Percentiles rank a stretch among this genome's conserved stretches.
Evolutionary conservation across 2,888 invertebrate genomes (phyloP).

Genomic region (Carterocephalus palaemon): DNA sequence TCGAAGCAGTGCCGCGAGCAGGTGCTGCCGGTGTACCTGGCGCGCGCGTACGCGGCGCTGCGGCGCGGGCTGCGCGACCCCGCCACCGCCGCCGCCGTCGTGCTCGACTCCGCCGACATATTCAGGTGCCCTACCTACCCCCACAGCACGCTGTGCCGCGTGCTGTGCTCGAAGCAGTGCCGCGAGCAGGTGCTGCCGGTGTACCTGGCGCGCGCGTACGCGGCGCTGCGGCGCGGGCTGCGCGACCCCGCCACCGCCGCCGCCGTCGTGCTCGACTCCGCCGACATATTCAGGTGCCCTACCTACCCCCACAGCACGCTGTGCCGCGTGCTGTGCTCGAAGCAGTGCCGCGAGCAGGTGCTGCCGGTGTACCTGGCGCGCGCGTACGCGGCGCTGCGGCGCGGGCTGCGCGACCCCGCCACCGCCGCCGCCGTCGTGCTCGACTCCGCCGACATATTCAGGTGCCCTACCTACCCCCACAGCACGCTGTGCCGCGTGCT

Average conservation of each 20-base stretch:
- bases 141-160: slow-evolving; percentile 95
- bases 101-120: slow-evolving; percentile 91
- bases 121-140: slow-evolving; percentile 84
- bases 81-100: slow-evolving; percentile 88
- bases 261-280: slow-evolving; percentile 91
- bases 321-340: slow-evolving; percentile 96
- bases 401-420: slow-evolving; percentile 86
- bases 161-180: slow-evolving; percentile 97
- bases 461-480: no score
- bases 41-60: slow-evolving; percentile 94
- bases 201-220: slow-evolving; percentile 95
- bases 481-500: slow-evolving; percentile 96
- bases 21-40: slow-evolving; percentile 94
- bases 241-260: slow-evolving; percentile 85
- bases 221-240: slow-evolving; percentile 93
- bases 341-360: slow-evolving; percentile 96
- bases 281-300: slow-evolving; percentile 88
- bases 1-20: slow-evolving; percentile 96
- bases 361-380: slow-evolving; percentile 94
- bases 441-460: slow-evolving; percentile 92
- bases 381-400: slow-evolving; percentile 94
- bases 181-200: slow-evolving; percentile 95
- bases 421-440: slow-evolving; percentile 91
- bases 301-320: no score
- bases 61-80: slow-evolving; percentile 89